Evolutionary conservation across 2,797 vertebrate genomes (phyloP), one percentile per base, ranked within the genome.

Genomic region (Neostethus bicornis): DNA sequence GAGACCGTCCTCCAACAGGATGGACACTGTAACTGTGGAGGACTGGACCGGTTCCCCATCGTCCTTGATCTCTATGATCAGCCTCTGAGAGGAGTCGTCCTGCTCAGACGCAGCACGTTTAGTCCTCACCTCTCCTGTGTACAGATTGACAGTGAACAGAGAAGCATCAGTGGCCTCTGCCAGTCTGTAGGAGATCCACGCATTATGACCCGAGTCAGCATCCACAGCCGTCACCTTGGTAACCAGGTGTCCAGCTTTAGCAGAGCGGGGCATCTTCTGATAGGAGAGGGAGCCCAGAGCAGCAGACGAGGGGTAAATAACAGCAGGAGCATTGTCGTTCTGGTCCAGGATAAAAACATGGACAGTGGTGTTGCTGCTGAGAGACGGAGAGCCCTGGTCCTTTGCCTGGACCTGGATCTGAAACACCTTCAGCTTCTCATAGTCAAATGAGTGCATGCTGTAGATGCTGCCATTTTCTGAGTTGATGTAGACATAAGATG

Each of bases 171-270:
- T 62, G 3, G 85, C 71, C 76, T 93, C 90, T 42, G 85, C 73
- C 61, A 94, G 63, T 52, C 85, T 89, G 81, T 94, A 94, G 12
- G 92, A 92, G 64, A 94, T 83, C 92, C 92, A 94, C 44, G 93
- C 93, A 44, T 94, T 94, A 63, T 93, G 93, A 49, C 93, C 93
- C 59, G 93, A 94, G 74, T 94, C 93, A 5, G 92, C 91, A 79
- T 94, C 93, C 80, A 94, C 92, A 4, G 87, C 90, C 61, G 92
- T 88, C 52, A 92, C 83, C 63, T 93, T 93, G 5, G 88, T 92
- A 10, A 92, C 80, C 32, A 93, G 76, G 81, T 83, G 86, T 68
- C 83, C 88, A 1, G 85, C 65, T 80, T 91, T 85, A 2, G 90
- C 60, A 7, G 76, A 75, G 48, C 66, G 70, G 60, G 87, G 71